A percentile compares a stretch with the other conserved stretches of the same genome.
These are phyloP conservation scores for Sigmodon hispidus DNA, from an alignment of 2,113 vertebrate genomes.

Conservation along the genomic window DNA sequence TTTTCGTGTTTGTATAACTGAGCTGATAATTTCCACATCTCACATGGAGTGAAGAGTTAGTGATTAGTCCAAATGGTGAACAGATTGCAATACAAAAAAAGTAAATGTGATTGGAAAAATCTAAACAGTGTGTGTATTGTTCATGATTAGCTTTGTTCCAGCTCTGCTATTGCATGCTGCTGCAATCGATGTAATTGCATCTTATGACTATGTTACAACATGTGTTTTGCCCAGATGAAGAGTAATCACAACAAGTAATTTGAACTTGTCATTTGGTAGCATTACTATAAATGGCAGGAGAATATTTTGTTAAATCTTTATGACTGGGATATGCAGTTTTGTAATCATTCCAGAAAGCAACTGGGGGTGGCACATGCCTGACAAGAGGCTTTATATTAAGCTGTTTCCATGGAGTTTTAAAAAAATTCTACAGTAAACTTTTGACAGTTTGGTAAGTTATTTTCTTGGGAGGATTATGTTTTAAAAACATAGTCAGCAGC, in stretches of 20 bases:
- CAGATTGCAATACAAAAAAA: constrained; percentile 75
- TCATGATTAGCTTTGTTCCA: constrained; percentile 66
- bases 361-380: constrained; percentile 65
- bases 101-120: constrained; percentile 43
- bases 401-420: not conserved
- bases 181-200: constrained; percentile 68
- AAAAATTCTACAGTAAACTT: constrained; percentile 31
- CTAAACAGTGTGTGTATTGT: constrained; percentile 68
- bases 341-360: constrained; percentile 68
- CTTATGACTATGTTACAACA: constrained; percentile 73
- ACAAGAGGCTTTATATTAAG: constrained; percentile 31
- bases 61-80: constrained; percentile 74
- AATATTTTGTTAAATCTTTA: constrained; percentile 70
- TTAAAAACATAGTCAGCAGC: not conserved
- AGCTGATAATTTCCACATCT: not conserved
- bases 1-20: constrained; percentile 21
- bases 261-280: constrained; percentile 78
- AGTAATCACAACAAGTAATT: constrained; percentile 81
- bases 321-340: constrained; percentile 62
- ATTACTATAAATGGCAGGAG: constrained; percentile 76
- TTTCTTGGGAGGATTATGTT: not conserved
- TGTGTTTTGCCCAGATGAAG: constrained; percentile 81
- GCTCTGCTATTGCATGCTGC: constrained; percentile 60
- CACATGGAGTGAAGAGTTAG: constrained; percentile 15
- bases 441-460: not conserved